These are phyloP conservation scores for Carlito syrichta DNA, from an alignment of 2,113 vertebrate species.

Conservation along the genomic window DNA sequence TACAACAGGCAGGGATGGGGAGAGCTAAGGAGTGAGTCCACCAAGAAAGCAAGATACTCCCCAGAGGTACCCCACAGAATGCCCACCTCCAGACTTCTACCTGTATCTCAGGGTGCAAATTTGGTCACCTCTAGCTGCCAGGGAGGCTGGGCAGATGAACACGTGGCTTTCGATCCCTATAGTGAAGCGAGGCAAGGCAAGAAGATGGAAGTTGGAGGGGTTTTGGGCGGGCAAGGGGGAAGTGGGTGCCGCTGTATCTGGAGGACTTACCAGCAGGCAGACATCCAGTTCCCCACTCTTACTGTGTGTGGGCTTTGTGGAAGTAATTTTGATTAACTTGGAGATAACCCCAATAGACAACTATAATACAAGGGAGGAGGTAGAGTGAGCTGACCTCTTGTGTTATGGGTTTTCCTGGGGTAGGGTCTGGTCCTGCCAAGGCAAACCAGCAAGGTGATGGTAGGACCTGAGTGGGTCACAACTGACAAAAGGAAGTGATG, in stretches of 20 bases:
- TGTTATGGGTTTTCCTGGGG: background rate
- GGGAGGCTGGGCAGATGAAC: background rate
- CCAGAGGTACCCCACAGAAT: background rate
- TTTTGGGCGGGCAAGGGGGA: no score
- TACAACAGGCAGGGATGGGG: background rate
- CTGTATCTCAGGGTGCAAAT: background rate
- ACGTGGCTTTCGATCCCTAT: background rate
- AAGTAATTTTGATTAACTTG: background rate
- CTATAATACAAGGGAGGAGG: background rate
- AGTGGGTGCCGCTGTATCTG: fast-evolving
- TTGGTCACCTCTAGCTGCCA: background rate
- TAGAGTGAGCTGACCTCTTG: background rate
- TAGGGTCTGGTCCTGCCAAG: background rate
- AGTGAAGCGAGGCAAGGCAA: background rate
- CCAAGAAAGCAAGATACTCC: background rate
- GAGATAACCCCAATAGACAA: no score
- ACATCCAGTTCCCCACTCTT: background rate
- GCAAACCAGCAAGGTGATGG: background rate
- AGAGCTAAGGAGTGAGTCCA: background rate
- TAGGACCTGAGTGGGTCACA: background rate
- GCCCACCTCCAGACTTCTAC: background rate
- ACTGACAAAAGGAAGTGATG: background rate
- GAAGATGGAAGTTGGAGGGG: background rate
- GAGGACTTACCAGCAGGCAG: no score
- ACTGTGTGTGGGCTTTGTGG: no score